Conservation (phyloP, 2,113 vertebrate species). For the Sisor rabdophorus region DNA sequence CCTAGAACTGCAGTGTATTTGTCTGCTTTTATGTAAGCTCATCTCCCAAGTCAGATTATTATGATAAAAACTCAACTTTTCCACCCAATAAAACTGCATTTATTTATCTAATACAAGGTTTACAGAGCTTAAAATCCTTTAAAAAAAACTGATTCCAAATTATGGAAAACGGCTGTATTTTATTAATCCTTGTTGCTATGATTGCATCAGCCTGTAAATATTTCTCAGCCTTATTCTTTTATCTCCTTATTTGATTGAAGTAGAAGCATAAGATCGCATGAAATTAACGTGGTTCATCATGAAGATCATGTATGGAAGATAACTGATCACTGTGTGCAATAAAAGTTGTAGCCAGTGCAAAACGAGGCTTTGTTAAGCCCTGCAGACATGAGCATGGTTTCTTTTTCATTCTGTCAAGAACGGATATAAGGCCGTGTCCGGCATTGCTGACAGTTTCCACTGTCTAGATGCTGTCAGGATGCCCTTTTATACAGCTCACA, state of each 20-base stretch:
- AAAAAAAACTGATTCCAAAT: constrained; percentile 1
- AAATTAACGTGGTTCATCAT: constrained; percentile 8
- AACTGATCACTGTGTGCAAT: not conserved
- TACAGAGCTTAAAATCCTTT: not conserved
- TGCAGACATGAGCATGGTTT: not conserved
- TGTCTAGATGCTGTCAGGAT: constrained; percentile 30
- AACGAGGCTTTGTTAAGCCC: not conserved
- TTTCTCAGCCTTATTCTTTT: not conserved
- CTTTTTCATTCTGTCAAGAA: not conserved
- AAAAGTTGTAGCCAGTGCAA: not conserved
- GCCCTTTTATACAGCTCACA: constrained; percentile 18
- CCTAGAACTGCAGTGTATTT: not conserved
- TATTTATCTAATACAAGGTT: not conserved
- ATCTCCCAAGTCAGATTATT: constrained; percentile 12
- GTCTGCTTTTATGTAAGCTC: constrained; percentile 6
- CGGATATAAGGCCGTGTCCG: constrained; percentile 16
- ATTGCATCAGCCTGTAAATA: constrained; percentile 13
- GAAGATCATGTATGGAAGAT: not conserved
- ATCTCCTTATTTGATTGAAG: not conserved
- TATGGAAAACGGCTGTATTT: not conserved
- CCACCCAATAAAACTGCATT: constrained; percentile 7
- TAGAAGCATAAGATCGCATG: not conserved
- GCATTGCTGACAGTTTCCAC: constrained; percentile 48
- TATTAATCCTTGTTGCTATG: constrained; percentile 1
- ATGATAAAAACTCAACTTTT: constrained; percentile 32